A percentile compares a stretch with the other conserved stretches of the same genome.
phyloP scores from a whole-genome alignment of 2,797 vertebrate species.

The Chiroxiphia lanceolata region DNA sequence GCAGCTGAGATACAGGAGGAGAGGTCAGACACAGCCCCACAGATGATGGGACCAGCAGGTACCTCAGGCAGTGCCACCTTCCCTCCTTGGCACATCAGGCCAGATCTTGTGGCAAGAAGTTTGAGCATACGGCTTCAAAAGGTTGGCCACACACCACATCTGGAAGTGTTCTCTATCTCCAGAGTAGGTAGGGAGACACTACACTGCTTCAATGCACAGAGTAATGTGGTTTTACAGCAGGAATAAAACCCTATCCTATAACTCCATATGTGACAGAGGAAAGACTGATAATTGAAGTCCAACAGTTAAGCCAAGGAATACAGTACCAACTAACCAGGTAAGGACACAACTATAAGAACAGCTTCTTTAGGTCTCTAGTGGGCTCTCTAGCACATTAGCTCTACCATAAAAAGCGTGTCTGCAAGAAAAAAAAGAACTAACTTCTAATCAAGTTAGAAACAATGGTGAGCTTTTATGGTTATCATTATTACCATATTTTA shows the following conservation, averaged over 20 bases:
- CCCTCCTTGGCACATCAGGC: background rate
- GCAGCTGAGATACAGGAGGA: background rate
- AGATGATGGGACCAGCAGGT: background rate
- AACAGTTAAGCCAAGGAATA: background rate
- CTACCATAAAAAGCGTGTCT: background rate
- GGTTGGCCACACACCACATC: background rate
- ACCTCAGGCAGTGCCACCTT: background rate
- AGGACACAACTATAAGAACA: background rate
- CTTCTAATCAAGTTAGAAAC: background rate
- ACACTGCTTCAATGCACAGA: rapidly evolving
- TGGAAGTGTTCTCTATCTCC: background rate
- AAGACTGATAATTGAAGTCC: background rate
- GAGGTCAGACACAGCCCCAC: background rate
- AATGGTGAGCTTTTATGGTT: background rate
- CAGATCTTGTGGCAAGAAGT: background rate
- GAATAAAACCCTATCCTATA: background rate
- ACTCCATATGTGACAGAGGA: rapidly evolving
- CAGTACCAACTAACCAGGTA: no score
- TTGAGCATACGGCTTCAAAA: background rate
- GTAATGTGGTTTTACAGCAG: background rate
- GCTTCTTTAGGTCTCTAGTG: background rate
- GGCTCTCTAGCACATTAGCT: background rate
- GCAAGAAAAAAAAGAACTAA: background rate
- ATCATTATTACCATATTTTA: background rate
- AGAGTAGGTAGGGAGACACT: background rate